Evolutionary conservation across 2,113 vertebrate genomes (phyloP), one percentile per base, ranked within the genome.

Genomic region (Amphiprion ocellaris): DNA sequence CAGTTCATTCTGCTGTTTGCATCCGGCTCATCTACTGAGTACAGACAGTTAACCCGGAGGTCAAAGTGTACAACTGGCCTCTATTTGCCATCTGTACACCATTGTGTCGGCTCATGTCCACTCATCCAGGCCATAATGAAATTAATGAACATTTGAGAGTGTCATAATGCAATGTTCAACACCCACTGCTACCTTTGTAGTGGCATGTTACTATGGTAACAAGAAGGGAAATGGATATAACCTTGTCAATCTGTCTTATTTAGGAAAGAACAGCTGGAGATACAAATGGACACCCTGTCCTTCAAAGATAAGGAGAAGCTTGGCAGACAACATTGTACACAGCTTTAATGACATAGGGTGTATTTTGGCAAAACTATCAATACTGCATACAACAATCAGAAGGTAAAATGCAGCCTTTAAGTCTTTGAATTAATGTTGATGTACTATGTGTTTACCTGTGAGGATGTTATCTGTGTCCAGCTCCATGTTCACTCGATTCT

Each of bases 401-500:
- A 16, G n/a, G 17, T 23, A 60, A 62, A 33, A 77, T 11, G 16
- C 37, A 76, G 61, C 12, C 21, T 23, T 33, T 69, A 0, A 1
- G 19, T 78, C 41, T 44, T 44, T 44, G 14, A 44, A 44, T 12
- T 4, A 44, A 4, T 8, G 11, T 44, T 15, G 52, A 17, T 74
- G 19, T 3, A 26, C 30, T 15, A 2, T 7, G 47, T 16, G 5
- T 6, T 94, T 90, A 98, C 98, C 98, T 0, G 96, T 87, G 78
- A 99, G 85, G 71, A 99, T 93, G 44, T 97, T 96, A 15, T 97
- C 96, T 21, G 93, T 83, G 77, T 97, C 96, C 0, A 75, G 93
- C 82, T 97, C 96, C 0, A 94, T 82, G 71, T 68, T 95, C 60
- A 94, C 94, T 65, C 76, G 91, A 90, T 99, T 99, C 87, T 96